Base-by-base conservation (phyloP, 2,113 vertebrate genomes). In the Campylomormyrus tamandua region DNA sequence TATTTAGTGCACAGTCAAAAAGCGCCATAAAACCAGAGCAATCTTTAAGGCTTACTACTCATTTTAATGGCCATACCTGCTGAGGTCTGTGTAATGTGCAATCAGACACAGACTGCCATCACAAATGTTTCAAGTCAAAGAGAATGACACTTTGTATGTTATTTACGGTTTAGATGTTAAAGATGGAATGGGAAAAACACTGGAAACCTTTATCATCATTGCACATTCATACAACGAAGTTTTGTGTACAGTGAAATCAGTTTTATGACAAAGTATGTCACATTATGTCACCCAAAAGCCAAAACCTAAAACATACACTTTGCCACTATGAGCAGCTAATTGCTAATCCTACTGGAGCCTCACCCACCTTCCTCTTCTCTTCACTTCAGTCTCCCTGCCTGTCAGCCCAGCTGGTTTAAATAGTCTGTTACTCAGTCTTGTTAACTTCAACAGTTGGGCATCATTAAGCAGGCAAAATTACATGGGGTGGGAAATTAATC, bases 401-500 rank as follows among this genome's bases (percentile, higher is more conserved):
- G 39, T 84, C 83, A 84, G 45, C 83, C 83, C 83, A 84, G 83
- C 83, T 84, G 83, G 42, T 48, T 48, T 48, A 48, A 84, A 84
- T 84, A 48, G 83, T 84, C 83, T 84, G 83, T 84, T 45, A 84
- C 45, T 24, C 83, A 84, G 83, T 84, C 83, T 84, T 84, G 83
- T 84, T 84, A 84, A 48, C 83, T 84, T 84, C 83, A 84, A 84
- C 83, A 46, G 83, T 48, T 84, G 83, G 45, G 83, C 45, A 84
- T 84, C 42, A 48, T 84, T 84, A 84, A 84, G 83, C 83, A 84
- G 83, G 17, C 83, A 84, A 84, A 84, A 46, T 84, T 84, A 84
- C 39, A 48, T 48, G 45, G 45, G 45, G 45, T 48, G 39, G 83
- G 83, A 84, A 84, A 84, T 84, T 48, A 84, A 84, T 84, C 83